These are phyloP conservation scores for Chiroxiphia lanceolata DNA, from an alignment of 2,797 vertebrate genomes.

Conservation along the genomic window DNA sequence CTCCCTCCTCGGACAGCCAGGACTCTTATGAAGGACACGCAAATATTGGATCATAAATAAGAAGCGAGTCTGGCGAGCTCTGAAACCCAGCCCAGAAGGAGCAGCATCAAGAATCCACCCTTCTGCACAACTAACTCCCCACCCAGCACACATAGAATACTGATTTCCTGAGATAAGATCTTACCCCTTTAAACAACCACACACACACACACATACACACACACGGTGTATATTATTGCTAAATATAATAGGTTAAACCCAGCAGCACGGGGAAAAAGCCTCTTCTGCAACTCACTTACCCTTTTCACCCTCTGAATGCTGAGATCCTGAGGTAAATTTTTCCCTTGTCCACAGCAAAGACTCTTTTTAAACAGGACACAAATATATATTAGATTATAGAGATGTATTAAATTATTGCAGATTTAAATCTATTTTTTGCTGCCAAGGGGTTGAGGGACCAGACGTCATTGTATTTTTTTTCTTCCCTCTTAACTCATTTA, in stretches of 20 bases:
- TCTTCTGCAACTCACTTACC: slow-evolving; percentile 39
- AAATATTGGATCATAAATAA: slow-evolving; percentile 61
- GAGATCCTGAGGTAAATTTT: slow-evolving; percentile 67
- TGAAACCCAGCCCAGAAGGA: slow-evolving; percentile 65
- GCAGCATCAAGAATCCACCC: slow-evolving; percentile 71
- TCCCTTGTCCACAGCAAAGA: slow-evolving; percentile 68
- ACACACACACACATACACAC: background rate
- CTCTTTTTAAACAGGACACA: slow-evolving; percentile 72
- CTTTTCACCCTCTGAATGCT: slow-evolving; percentile 55
- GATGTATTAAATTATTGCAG: slow-evolving; percentile 85
- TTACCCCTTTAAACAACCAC: slow-evolving; percentile 55
- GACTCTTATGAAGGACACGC: slow-evolving; percentile 66
- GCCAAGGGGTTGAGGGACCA: slow-evolving; percentile 73
- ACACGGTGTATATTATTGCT: slow-evolving; percentile 33
- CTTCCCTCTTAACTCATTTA: slow-evolving; percentile 75
- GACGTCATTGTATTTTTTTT: slow-evolving; percentile 66
- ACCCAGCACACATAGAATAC: slow-evolving; percentile 65
- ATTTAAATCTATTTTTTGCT: slow-evolving; percentile 78
- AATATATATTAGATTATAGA: slow-evolving; percentile 82
- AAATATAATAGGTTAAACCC: slow-evolving; percentile 52
- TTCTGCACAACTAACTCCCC: slow-evolving; percentile 67
- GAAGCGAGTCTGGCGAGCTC: slow-evolving; percentile 66
- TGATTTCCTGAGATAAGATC: slow-evolving; percentile 69
- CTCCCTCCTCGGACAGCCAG: slow-evolving; percentile 55
- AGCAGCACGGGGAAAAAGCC: slow-evolving; percentile 48